Conservation (phyloP, 2,113 vertebrate species). For the Oriolus oriolus region DNA sequence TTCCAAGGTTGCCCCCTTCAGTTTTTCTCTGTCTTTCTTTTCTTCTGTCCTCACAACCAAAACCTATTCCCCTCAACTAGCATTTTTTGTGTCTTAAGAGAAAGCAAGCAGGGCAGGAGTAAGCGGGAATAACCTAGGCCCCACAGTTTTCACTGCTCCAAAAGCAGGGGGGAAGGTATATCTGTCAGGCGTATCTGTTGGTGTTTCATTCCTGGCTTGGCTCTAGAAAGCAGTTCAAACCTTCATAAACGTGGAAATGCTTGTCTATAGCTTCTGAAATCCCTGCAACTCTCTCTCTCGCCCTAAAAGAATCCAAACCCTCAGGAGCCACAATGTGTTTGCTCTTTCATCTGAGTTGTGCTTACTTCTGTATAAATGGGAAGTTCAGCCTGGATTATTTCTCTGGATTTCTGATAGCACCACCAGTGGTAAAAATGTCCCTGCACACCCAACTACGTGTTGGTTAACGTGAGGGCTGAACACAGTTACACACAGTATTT, state of each 20-base stretch:
- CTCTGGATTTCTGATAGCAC: not conserved
- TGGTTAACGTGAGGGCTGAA: not conserved
- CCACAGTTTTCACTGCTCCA: not conserved
- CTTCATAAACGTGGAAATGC: not conserved
- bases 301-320: not conserved
- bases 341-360: not conserved
- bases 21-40: not conserved
- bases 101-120: not conserved
- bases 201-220: not conserved
- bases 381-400: not conserved
- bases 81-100: not conserved
- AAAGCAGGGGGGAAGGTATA: accelerated
- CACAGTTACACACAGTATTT: accelerated
- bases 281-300: not conserved
- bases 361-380: not conserved
- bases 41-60: not conserved
- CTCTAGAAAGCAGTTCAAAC: not conserved
- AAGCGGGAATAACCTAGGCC: not conserved
- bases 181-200: not conserved
- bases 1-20: not conserved
- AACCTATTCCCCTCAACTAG: not conserved
- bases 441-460: not conserved
- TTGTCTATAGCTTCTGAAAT: not conserved
- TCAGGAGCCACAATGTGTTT: not conserved
- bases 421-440: not conserved